These are phyloP conservation scores for Petrocephalus microphthalmus DNA, from an alignment of 2,113 vertebrate genomes.

Conservation along the genomic window DNA sequence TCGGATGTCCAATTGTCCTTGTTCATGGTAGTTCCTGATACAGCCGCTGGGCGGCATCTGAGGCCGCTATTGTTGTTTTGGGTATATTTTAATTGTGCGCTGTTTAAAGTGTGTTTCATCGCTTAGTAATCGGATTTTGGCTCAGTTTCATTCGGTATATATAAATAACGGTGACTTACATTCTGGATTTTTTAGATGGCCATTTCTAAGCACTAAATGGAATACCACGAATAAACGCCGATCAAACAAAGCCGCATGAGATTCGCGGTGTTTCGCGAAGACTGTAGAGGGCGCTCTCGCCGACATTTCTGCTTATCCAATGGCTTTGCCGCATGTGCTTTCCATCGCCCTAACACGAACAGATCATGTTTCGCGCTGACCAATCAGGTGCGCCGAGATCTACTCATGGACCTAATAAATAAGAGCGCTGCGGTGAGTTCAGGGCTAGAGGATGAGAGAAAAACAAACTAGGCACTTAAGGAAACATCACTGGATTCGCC, in stretches of 20 bases:
- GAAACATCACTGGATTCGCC: slow-evolving; percentile 25
- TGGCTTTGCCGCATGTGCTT: slow-evolving; percentile 17
- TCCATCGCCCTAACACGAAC: slow-evolving; percentile 29
- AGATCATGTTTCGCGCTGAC: slow-evolving; percentile 27
- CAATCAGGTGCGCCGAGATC: slow-evolving; percentile 37
- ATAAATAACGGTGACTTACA: background rate
- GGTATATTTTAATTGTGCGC: background rate
- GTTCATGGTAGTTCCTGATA: background rate
- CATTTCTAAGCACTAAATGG: background rate
- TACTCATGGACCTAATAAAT: slow-evolving; percentile 30
- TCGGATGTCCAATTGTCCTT: background rate
- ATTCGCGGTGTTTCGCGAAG: background rate
- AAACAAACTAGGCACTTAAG: background rate
- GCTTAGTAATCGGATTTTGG: background rate
- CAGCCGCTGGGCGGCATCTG: background rate
- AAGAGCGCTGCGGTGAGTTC: background rate
- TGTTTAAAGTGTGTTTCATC: background rate
- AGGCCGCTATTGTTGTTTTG: background rate
- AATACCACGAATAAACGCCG: background rate
- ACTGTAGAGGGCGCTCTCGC: background rate
- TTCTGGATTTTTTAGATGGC: background rate
- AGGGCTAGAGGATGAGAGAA: slow-evolving; percentile 34
- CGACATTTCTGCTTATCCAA: slow-evolving; percentile 20
- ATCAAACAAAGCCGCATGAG: background rate
- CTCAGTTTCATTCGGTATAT: background rate